Percentiles rank a stretch among this genome's conserved stretches.
These are phyloP conservation scores for Archocentrus centrarchus DNA, from an alignment of 2,113 vertebrate genomes.

Conservation along the genomic window DNA sequence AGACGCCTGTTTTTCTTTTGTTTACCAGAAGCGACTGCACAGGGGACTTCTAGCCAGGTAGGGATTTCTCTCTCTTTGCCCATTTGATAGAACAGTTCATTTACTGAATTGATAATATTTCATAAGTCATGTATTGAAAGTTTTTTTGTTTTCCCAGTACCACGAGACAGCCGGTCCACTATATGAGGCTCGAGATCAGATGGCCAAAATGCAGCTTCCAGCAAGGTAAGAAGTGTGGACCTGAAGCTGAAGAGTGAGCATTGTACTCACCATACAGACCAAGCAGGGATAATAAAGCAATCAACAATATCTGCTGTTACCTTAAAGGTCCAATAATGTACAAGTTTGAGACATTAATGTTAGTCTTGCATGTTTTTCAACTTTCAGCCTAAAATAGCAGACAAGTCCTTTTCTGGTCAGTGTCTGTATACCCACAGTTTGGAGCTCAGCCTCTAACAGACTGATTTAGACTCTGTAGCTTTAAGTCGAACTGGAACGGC, in stretches of 20 bases:
- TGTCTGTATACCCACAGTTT: too few relatives aligned
- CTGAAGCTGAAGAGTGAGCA: neutral
- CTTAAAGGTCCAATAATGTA: neutral
- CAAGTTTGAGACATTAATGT: neutral
- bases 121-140: neutral
- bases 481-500: neutral
- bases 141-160: neutral
- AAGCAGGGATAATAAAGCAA: neutral
- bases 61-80: neutral
- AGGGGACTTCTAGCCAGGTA: constrained; percentile 26
- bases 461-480: neutral
- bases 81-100: neutral
- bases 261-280: neutral
- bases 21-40: constrained; percentile 18
- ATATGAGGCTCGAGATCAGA: constrained; percentile 6
- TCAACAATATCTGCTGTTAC: neutral
- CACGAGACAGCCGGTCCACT: constrained; percentile 32
- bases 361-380: too few relatives aligned
- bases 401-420: too few relatives aligned
- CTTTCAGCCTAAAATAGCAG: too few relatives aligned
- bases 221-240: constrained; percentile 41
- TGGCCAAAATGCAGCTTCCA: constrained; percentile 19
- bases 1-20: neutral
- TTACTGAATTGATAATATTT: neutral
- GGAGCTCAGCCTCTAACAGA: too few relatives aligned